Evolutionary conservation across 2,113 vertebrate genomes (phyloP).

Genomic region (Onychostoma macrolepis): DNA sequence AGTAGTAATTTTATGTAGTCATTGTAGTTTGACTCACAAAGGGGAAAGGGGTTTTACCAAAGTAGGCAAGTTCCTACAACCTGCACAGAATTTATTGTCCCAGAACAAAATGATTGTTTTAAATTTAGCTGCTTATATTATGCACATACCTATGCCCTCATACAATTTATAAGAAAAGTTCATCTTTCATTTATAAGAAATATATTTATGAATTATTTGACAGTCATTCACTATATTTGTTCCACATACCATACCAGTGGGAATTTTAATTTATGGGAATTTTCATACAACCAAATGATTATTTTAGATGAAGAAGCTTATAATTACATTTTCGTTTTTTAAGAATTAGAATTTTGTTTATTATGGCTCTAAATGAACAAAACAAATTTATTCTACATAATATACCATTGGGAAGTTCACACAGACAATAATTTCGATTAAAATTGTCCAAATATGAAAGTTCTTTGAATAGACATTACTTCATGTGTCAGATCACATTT

Average conservation of each 20-base stretch:
- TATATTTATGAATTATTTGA: too few relatives aligned
- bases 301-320: neutral
- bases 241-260: too few relatives aligned
- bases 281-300: neutral
- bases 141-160: too few relatives aligned
- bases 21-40: slow-evolving; percentile 41
- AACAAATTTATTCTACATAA: neutral
- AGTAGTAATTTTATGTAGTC: neutral
- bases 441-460: neutral
- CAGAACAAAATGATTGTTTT: neutral
- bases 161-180: too few relatives aligned
- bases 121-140: too few relatives aligned
- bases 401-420: too few relatives aligned
- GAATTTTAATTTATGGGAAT: too few relatives aligned
- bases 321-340: neutral
- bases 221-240: too few relatives aligned
- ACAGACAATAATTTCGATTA: neutral
- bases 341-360: neutral
- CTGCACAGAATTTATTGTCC: neutral
- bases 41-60: slow-evolving; percentile 22
- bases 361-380: neutral
- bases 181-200: too few relatives aligned
- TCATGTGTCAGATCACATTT: neutral
- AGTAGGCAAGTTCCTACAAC: too few relatives aligned
- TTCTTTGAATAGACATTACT: neutral